Evolutionary conservation across 2,797 vertebrate genomes (phyloP).

Genomic region (Anguilla obscura): DNA sequence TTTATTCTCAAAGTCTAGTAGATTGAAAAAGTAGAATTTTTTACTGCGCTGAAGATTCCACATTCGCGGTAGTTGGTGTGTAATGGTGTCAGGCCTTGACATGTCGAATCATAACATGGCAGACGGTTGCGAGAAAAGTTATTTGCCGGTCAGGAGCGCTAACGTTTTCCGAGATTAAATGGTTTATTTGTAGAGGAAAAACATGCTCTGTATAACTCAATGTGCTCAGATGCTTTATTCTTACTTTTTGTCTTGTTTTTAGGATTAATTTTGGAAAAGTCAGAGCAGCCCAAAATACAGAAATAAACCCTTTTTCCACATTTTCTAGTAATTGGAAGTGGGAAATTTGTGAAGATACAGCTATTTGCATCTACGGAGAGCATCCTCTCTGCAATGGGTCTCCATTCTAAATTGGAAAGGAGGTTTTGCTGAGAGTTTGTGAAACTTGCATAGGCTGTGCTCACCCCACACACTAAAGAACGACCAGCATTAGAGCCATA

Average conservation of each 20-base stretch:
- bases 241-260: not conserved
- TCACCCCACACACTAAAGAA: not conserved
- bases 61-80: not conserved
- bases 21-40: not conserved
- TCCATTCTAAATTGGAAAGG: not conserved
- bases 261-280: no score
- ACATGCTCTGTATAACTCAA: not conserved
- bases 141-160: not conserved
- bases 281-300: not conserved
- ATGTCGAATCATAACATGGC: conserved; percentile 32
- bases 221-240: not conserved
- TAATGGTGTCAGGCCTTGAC: conserved; percentile 34
- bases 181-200: not conserved
- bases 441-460: not conserved
- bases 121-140: conserved; percentile 6
- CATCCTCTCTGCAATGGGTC: not conserved
- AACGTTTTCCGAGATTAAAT: not conserved
- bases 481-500: not conserved
- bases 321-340: not conserved
- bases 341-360: not conserved
- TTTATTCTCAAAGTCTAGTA: not conserved
- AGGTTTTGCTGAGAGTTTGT: not conserved
- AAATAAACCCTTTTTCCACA: not conserved
- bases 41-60: conserved; percentile 11
- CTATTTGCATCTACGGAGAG: not conserved